phyloP scores from a whole-genome alignment of 2,888 invertebrate species.

The Pristionchus fissidentatus region DNA sequence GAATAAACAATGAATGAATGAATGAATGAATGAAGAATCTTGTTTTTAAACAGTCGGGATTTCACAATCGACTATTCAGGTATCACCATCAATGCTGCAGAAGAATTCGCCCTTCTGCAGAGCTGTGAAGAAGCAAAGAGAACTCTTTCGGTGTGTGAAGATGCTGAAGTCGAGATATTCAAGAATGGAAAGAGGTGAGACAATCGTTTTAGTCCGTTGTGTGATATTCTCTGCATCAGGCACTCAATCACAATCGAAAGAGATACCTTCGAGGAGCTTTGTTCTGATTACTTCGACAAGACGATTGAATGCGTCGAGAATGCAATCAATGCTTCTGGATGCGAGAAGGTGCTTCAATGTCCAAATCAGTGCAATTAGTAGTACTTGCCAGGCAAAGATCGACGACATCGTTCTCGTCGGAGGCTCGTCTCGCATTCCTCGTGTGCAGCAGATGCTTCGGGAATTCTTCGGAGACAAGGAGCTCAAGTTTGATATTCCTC shows the following conservation, averaged over 20 bases:
- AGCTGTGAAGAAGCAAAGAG: constrained; percentile 3
- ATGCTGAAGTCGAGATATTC: neutral
- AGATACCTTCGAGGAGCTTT: neutral
- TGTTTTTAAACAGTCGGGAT: too few relatives aligned
- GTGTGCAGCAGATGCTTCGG: constrained; percentile 9
- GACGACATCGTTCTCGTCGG: constrained; percentile 36
- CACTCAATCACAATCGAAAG: neutral
- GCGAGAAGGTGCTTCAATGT: neutral
- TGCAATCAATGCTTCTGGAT: neutral
- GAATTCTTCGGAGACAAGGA: constrained; percentile 4
- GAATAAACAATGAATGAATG: too few relatives aligned
- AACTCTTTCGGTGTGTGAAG: neutral
- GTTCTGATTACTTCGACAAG: constrained; percentile 31
- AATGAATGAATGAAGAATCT: neutral
- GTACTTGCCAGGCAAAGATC: neutral
- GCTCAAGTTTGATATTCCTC: constrained; percentile 26
- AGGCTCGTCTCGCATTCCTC: constrained; percentile 35
- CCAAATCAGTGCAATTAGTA: neutral
- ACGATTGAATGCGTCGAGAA: constrained; percentile 6
- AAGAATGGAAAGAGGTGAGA: constrained; percentile 8
- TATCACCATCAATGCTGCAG: neutral
- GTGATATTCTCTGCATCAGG: too few relatives aligned
- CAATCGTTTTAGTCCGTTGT: neutral
- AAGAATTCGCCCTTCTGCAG: neutral
- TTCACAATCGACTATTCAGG: too few relatives aligned